Conservation (phyloP, 2,888 invertebrate genomes). For the Yponomeuta plumbellus region DNA sequence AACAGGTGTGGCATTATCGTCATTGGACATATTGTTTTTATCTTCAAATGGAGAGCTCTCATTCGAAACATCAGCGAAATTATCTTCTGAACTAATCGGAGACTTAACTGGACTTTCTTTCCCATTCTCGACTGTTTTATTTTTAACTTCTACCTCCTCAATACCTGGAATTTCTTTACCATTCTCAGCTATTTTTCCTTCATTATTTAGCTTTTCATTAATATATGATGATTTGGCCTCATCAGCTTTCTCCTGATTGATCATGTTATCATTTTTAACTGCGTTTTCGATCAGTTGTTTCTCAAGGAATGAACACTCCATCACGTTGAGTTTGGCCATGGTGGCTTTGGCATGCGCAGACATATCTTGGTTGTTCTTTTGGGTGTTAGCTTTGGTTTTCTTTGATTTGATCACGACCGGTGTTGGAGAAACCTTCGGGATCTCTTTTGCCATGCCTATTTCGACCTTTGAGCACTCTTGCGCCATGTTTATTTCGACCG, state of each 20-base stretch:
- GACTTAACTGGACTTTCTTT: constrained; percentile 37
- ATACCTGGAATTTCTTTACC: background rate
- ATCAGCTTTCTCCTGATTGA: constrained; percentile 47
- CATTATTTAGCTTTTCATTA: constrained; percentile 3
- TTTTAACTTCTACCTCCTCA: background rate
- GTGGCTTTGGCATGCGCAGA: constrained; percentile 51
- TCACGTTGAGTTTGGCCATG: constrained; percentile 50
- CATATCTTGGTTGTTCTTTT: constrained; percentile 31
- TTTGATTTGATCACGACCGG: constrained; percentile 56
- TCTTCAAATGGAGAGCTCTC: constrained; percentile 38
- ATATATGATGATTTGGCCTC: constrained; percentile 16
- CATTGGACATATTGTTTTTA: background rate
- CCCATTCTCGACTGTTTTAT: constrained; percentile 18
- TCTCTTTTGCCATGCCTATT: constrained; percentile 62
- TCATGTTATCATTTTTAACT: constrained; percentile 45
- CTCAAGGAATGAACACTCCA: constrained; percentile 59
- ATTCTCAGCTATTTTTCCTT: background rate
- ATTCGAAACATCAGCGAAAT: constrained; percentile 57
- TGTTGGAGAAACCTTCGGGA: constrained; percentile 49
- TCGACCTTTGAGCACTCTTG: constrained; percentile 38
- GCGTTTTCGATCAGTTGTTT: constrained; percentile 47
- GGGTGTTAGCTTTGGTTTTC: constrained; percentile 33
- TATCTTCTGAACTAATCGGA: constrained; percentile 56
- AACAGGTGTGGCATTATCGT: constrained; percentile 12
- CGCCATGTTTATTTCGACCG: constrained; percentile 19